A percentile compares a stretch with the other conserved stretches of the same genome.
Evolutionary conservation across 1,140 invertebrate species (phyloP).

Genomic region (Solenopsis fugax): DNA sequence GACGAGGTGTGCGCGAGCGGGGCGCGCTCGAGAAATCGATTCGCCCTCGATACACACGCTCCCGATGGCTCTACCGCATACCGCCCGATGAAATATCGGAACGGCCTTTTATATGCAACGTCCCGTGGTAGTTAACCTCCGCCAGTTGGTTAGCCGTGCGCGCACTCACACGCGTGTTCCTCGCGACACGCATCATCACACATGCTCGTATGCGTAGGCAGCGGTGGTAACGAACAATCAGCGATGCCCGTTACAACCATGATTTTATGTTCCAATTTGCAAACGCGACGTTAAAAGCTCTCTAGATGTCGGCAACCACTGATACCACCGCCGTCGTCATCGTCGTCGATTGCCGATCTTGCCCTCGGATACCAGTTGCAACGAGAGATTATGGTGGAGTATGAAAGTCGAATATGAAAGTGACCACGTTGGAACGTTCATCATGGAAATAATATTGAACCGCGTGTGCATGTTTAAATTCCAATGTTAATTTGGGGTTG

Average conservation of each 20-base stretch:
- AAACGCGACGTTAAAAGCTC: constrained; percentile 83
- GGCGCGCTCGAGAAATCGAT: constrained; percentile 70
- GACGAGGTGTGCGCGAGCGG: not conserved
- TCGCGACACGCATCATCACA: constrained; percentile 35
- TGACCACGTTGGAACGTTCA: constrained; percentile 31
- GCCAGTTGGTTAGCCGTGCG: constrained; percentile 5
- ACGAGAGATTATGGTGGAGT: constrained; percentile 54
- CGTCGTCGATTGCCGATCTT: constrained; percentile 23
- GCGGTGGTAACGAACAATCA: constrained; percentile 83
- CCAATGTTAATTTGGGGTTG: constrained; percentile 32
- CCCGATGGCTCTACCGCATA: constrained; percentile 71
- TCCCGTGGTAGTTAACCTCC: constrained; percentile 76
- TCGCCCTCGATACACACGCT: constrained; percentile 64
- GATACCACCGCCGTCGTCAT: constrained; percentile 21
- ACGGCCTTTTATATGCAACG: constrained; percentile 77
- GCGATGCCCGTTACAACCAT: constrained; percentile 80
- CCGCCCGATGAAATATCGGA: constrained; percentile 78
- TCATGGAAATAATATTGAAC: constrained; percentile 30
- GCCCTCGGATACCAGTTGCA: constrained; percentile 1
- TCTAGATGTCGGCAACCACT: constrained; percentile 73
- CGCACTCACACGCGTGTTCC: constrained; percentile 8
- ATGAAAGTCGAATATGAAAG: not conserved
- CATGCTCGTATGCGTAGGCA: constrained; percentile 77
- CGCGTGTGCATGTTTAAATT: not conserved
- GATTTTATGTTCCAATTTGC: constrained; percentile 85